phyloP scores from a whole-genome alignment of 2,113 vertebrate species.

The Catharus bicknelli region DNA sequence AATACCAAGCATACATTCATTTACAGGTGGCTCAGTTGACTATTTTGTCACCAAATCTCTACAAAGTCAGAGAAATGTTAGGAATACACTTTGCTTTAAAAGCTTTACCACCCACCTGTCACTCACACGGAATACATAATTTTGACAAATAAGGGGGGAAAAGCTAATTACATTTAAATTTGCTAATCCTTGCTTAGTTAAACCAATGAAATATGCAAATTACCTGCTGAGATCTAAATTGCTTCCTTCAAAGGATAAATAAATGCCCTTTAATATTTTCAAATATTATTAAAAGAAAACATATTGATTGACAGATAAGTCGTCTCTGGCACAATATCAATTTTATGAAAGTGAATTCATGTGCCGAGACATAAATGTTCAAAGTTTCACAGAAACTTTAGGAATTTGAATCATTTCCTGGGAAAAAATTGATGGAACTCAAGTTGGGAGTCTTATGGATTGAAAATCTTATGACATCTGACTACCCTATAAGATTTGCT shows the following conservation, averaged over 20 bases:
- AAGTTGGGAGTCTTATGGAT: not conserved
- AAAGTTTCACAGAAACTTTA: not conserved
- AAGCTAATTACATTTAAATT: slow-evolving; percentile 72
- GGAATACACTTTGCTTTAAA: slow-evolving; percentile 41
- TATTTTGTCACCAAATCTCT: slow-evolving; percentile 51
- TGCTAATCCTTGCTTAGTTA: slow-evolving; percentile 66
- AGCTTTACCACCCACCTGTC: slow-evolving; percentile 54
- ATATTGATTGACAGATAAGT: slow-evolving; percentile 46
- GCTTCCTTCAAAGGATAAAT: slow-evolving; percentile 67
- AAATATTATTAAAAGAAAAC: slow-evolving; percentile 41
- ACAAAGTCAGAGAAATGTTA: slow-evolving; percentile 52
- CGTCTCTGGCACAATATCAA: not conserved
- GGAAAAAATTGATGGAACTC: not conserved
- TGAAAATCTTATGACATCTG: not conserved
- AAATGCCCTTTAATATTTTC: slow-evolving; percentile 49
- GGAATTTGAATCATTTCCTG: not conserved
- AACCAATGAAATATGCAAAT: slow-evolving; percentile 70
- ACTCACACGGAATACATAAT: slow-evolving; percentile 62
- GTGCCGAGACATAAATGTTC: not conserved
- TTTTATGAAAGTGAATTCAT: not conserved
- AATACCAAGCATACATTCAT: not conserved
- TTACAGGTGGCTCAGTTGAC: not conserved
- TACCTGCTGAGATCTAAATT: slow-evolving; percentile 60
- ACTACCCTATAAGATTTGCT: not conserved
- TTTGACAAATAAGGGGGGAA: slow-evolving; percentile 61